A percentile compares a stretch with the other conserved stretches of the same genome.
These are phyloP conservation scores for Arrhopalites spinosus DNA, from an alignment of 2,888 invertebrate species.

Conservation along the genomic window DNA sequence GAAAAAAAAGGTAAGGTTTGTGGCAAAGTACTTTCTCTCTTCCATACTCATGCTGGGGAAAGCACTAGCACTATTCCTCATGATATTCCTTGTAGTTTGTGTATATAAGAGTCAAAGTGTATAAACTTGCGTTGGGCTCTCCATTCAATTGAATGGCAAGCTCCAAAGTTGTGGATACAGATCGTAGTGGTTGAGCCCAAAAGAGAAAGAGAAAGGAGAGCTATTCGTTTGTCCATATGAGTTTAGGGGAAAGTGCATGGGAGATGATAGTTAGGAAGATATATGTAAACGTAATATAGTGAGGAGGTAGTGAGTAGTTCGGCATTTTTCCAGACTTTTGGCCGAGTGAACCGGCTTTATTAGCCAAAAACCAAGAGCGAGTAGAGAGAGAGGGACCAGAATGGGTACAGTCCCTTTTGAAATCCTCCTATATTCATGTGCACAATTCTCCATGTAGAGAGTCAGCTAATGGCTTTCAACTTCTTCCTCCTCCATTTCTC, in stretches of 20 bases:
- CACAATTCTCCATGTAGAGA: background rate
- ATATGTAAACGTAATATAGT: background rate
- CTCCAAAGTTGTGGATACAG: too few relatives aligned
- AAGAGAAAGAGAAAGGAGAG: too few relatives aligned
- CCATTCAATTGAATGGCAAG: too few relatives aligned
- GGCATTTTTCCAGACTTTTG: conserved; percentile 31
- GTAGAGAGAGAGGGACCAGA: background rate
- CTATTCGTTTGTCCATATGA: background rate
- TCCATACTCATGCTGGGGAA: too few relatives aligned
- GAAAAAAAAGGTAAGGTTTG: background rate
- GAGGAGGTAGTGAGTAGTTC: background rate
- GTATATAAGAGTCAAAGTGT: too few relatives aligned
- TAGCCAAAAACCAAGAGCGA: conserved; percentile 23
- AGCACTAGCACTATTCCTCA: too few relatives aligned
- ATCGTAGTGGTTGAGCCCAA: too few relatives aligned
- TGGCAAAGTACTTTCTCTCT: too few relatives aligned
- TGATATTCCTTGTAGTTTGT: too few relatives aligned
- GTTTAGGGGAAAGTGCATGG: background rate
- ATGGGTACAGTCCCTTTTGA: background rate
- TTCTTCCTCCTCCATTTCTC: background rate
- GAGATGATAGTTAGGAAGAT: background rate
- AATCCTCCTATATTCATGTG: background rate
- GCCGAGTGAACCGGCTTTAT: conserved; percentile 25
- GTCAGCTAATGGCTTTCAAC: conserved; percentile 12
- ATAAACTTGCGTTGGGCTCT: too few relatives aligned